Conservation (phyloP, 2,888 invertebrate species). For the Endomychus coccineus region DNA sequence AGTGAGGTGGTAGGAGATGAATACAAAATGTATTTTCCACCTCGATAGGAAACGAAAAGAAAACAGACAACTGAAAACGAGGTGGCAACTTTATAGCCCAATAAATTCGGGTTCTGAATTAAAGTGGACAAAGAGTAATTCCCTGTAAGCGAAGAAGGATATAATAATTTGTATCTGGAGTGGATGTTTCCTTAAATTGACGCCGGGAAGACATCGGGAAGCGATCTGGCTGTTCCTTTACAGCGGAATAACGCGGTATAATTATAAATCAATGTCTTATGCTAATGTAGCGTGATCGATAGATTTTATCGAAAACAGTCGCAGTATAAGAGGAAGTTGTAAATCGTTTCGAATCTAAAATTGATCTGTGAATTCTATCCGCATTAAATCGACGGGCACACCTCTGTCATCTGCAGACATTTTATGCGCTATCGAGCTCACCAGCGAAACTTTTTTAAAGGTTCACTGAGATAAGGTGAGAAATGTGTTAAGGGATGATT, state of each 20-base stretch:
- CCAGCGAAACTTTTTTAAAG: constrained; percentile 31
- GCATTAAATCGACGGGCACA: constrained; percentile 41
- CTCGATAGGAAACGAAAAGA: no score
- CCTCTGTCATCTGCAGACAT: constrained; percentile 38
- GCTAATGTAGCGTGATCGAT: constrained; percentile 44
- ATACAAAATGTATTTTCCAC: no score
- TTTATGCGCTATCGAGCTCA: constrained; percentile 28
- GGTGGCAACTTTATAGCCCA: no score
- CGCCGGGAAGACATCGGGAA: constrained; percentile 13
- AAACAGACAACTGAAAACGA: no score
- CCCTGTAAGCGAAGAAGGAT: constrained; percentile 10
- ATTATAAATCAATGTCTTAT: constrained; percentile 46
- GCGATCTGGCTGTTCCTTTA: constrained; percentile 10
- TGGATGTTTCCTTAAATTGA: constrained; percentile 15
- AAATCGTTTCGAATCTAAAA: constrained; percentile 46
- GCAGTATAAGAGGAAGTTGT: constrained; percentile 44
- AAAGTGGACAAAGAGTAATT: no score
- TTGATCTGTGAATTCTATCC: constrained; percentile 43
- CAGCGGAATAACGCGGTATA: constrained; percentile 24
- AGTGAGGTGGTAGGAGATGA: no score
- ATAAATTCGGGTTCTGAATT: no score
- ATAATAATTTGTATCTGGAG: constrained; percentile 14
- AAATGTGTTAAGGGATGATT: constrained; percentile 44
- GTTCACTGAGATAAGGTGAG: constrained; percentile 37
- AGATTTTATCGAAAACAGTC: constrained; percentile 38